These are phyloP conservation scores for Epinephelus moara DNA, from an alignment of 2,113 vertebrate species.

Conservation along the genomic window DNA sequence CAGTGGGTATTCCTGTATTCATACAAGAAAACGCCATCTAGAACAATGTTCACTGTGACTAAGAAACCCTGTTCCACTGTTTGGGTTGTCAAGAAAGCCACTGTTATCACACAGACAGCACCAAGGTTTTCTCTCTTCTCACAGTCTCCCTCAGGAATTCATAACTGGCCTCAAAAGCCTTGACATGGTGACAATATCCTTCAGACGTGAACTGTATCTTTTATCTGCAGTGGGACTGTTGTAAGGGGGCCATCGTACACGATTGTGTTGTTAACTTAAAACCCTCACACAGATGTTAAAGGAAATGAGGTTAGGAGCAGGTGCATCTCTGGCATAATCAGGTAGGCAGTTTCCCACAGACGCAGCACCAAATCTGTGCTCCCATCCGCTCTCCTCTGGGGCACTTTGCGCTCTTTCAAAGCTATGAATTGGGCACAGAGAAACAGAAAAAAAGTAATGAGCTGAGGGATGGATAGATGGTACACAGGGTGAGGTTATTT, in stretches of 20 bases:
- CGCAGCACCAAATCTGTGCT: constrained; percentile 41
- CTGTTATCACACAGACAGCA: constrained; percentile 25
- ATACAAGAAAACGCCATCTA: constrained; percentile 27
- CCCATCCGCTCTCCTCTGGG: constrained; percentile 46
- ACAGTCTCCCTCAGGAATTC: constrained; percentile 26
- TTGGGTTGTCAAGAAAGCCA: constrained; percentile 21
- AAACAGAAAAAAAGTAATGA: constrained; percentile 3
- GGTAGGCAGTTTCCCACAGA: constrained; percentile 47
- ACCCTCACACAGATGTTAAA: constrained; percentile 63
- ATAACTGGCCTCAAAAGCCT: constrained; percentile 28
- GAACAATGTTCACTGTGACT: constrained; percentile 16
- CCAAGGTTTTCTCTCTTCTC: neutral
- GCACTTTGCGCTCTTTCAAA: constrained; percentile 32
- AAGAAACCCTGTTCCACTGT: constrained; percentile 10
- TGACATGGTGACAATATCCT: constrained; percentile 9
- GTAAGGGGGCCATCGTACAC: constrained; percentile 45
- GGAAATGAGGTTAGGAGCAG: constrained; percentile 73
- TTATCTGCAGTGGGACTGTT: constrained; percentile 29
- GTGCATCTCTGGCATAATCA: constrained; percentile 67
- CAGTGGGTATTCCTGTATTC: constrained; percentile 5
- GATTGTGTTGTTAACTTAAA: constrained; percentile 68
- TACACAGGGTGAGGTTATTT: constrained; percentile 61
- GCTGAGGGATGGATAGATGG: constrained; percentile 51
- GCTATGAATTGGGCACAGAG: constrained; percentile 35
- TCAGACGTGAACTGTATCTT: constrained; percentile 34